Base-by-base conservation (phyloP, 2,797 vertebrate genomes). In the Coregonus ussuriensis region DNA sequence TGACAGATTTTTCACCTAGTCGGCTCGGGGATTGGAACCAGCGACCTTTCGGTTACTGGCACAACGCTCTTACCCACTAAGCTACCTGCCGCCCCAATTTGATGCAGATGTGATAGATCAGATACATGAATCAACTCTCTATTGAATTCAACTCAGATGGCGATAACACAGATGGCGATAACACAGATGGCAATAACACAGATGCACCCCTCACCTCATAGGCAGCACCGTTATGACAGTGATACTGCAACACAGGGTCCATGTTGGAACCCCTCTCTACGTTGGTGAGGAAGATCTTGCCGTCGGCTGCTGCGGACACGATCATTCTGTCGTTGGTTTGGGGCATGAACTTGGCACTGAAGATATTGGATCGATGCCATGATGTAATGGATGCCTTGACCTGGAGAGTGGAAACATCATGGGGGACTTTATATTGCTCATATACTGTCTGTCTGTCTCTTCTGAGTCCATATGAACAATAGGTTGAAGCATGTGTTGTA, bases 231-330 rank as follows among this genome's bases (percentile, higher is more conserved):
- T 94, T 94, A 86, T 95, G 95, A 86, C 95, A 96, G 6, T 94
- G 95, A 79, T 94, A 96, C 75, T 95, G 94, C 88, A 93, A 94
- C 54, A 95, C 94, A 62, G 93, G 91, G 83, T 95, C 95, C 79
- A 91, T 93, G 84, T 94, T 94, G 11, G 90, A 92, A 82, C 95
- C 94, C 79, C 94, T 94, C 33, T 94, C 95, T 29, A 95, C 88
- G 70, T 95, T 93, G 14, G 95, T 95, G 87, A 93, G 95, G 91
- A 94, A 95, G 89, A 96, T 96, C 0, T 95, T 93, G 80, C 95
- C 95, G 15, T 96, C 94, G 77, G 94, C 94, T 0, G 94, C 95
- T 75, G 94, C 94, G 15, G 95, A 96, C 59, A 96, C 93, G 84
- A 96, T 94, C 84, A 94, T 94, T 54, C 94, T 95, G 83, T 95